Base-by-base conservation (phyloP, 2,113 vertebrate genomes). In the Polyodon spathula region DNA sequence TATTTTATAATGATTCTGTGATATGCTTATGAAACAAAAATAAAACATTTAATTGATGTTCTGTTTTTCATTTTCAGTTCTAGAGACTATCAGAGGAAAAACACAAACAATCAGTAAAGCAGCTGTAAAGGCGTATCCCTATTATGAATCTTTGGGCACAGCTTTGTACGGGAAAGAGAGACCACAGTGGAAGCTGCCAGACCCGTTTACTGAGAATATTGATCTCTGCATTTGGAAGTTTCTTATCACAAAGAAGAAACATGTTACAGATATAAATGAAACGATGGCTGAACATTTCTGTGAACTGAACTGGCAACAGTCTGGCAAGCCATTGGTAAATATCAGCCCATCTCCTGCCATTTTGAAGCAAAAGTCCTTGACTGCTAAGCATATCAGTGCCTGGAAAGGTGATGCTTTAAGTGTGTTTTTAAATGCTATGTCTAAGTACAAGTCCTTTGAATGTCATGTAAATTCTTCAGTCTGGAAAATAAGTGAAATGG, bases 121-220 rank as follows among this genome's bases (percentile, higher is more conserved):
- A 3, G 71, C 73, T 0, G 51, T 97, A 17, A 81, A 70, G 39
- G 72, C 93, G 48, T 91, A 90, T 64, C 90, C 86, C 0, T 95
- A 88, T 74, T 88, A 86, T 0, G 0, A 44, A 11, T 90, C 81
- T 0, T 66, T 95, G 72, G 76, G 76, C 58, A 65, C 77, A 9
- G 84, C 87, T 50, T 70, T 96, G 0, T 93, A 93, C n/a, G 87
- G 89, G 27, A 78, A 81, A 55, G 75, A 84, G 0, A 84, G 85
- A 0, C 89, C 89, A 0, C 44, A 65, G 27, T 77, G 89, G 68
- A 88, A 84, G 66, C 67, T 87, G 50, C 93, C 90, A 0, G 75
- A 89, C 14, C 69, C 92, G n/a, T 51, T 92, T 63, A 79, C 56
- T 10, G 56, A 89, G 54, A 56, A 2, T 2, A 41, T 96, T 64